Base-by-base conservation (phyloP, 2,113 vertebrate species). In the Tragelaphus buxtoni region DNA sequence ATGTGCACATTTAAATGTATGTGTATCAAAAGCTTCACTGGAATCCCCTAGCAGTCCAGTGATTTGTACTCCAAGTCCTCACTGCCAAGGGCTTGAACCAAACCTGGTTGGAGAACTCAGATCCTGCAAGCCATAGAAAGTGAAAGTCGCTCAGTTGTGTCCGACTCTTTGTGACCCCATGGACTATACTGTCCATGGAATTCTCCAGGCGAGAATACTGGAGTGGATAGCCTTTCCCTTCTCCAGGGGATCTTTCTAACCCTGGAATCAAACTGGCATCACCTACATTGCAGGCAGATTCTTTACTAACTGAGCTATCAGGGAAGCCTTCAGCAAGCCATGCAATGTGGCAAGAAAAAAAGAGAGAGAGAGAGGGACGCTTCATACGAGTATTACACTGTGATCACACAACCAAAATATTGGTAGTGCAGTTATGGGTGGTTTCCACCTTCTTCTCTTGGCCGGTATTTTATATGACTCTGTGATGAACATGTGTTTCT, bases 191-290 rank as follows among this genome's bases (percentile, higher is more conserved):
- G 17, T 69, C n/a, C n/a, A 35, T 39, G 65, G 9, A 69, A 69
- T 39, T 69, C 65, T 69, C n/a, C 65, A 22, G 32, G 65, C 4
- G 0, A 69, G 18, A 69, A 69, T 35, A 22, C 63, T 69, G 63
- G 17, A 69, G n/a, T 69, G n/a, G 4, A n/a, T 35, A 69, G 63
- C 63, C 18, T 35, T 69, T 35, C 63, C 18, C 9, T 69, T 69
- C 9, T 69, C 63, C n/a, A 69, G 63, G 18, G n/a, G 4, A 69
- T 69, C n/a, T 69, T 69, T 3, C 63, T n/a, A 69, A 69, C 18
- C 18, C n/a, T 10, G 18, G n/a, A 20, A 69, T 69, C 1, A 0
- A 69, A 35, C n/a, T 0, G 0, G n/a, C 2, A 69, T 69, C 63
- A 35, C n/a, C n/a, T 69, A 11, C 18, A 69, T 3, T 11, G n/a